These are phyloP conservation scores for Rhadinocentrus ornatus DNA, from an alignment of 2,797 vertebrate species.

Conservation along the genomic window DNA sequence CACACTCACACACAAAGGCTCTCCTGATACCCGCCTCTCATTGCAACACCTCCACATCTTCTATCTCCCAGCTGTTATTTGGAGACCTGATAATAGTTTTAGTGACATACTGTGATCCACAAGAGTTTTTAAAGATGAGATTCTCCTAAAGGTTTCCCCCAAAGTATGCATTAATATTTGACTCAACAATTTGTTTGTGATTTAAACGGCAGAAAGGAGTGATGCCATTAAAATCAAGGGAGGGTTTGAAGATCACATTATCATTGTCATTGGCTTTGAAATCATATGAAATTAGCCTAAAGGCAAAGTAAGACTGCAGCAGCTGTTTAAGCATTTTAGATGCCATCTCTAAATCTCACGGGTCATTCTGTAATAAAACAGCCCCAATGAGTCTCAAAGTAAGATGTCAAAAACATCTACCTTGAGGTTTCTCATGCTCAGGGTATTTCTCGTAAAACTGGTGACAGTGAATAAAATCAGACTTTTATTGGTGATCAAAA, in stretches of 20 bases:
- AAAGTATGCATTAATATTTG: conserved; percentile 19
- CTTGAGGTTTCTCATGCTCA: background rate
- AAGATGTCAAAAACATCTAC: conserved; percentile 35
- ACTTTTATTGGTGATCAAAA: conserved; percentile 10
- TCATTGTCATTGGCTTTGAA: conserved; percentile 19
- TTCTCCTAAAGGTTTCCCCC: conserved; percentile 1
- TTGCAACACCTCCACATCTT: conserved; percentile 44
- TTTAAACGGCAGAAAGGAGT: conserved; percentile 16
- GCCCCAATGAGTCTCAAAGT: conserved; percentile 15
- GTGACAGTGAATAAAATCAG: conserved; percentile 9
- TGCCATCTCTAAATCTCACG: conserved; percentile 33
- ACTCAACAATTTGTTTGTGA: conserved; percentile 20
- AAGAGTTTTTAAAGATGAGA: conserved; percentile 30
- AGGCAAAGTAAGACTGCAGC: conserved; percentile 33
- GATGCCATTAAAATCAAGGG: conserved; percentile 22
- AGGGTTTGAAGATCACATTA: conserved; percentile 22
- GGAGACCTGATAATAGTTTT: conserved; percentile 30
- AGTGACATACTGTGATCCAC: conserved; percentile 35
- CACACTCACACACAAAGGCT: conserved; percentile 21
- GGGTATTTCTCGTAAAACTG: conserved; percentile 4
- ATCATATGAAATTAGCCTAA: conserved; percentile 41
- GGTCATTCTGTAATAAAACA: conserved; percentile 22
- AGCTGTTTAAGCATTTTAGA: conserved; percentile 27
- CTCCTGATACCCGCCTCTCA: conserved; percentile 26
- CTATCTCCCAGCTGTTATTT: conserved; percentile 30